These are phyloP conservation scores for Anthopleura sola DNA, from an alignment of 64 coral and sea anemone species.

Conservation along the genomic window DNA sequence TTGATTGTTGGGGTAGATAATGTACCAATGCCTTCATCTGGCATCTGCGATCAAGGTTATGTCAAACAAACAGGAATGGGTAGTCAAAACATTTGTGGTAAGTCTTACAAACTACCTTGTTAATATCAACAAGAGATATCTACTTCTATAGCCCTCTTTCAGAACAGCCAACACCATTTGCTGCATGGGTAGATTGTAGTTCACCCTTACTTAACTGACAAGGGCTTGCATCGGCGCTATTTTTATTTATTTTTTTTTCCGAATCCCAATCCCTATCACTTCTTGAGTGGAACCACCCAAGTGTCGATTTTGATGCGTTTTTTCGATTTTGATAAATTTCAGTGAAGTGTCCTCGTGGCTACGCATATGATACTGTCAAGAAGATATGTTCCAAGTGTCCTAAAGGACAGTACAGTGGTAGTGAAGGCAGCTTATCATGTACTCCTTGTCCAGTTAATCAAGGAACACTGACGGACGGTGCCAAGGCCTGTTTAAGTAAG, in stretches of 20 bases:
- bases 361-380: not conserved
- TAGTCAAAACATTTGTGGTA: conserved; percentile 6
- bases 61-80: not conserved
- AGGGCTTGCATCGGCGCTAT: not conserved
- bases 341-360: conserved; percentile 49
- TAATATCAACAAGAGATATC: too few species aligned
- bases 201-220: too few species aligned
- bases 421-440: conserved; percentile 33
- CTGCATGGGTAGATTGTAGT: too few species aligned
- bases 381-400: conserved; percentile 15
- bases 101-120: not conserved
- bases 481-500: conserved; percentile 40
- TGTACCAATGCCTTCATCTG: not conserved
- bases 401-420: conserved; percentile 6
- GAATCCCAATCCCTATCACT: not conserved
- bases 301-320: too few species aligned
- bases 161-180: too few species aligned
- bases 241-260: too few species aligned
- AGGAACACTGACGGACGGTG: conserved; percentile 29
- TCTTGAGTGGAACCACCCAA: too few species aligned
- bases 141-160: too few species aligned
- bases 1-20: not conserved
- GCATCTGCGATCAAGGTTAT: not conserved
- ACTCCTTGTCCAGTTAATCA: conserved; percentile 14
- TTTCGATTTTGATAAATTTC: not conserved